Evolutionary conservation across 2,797 vertebrate genomes (phyloP), one percentile per base, ranked within the genome.

Genomic region (Chrysocyon brachyurus): DNA sequence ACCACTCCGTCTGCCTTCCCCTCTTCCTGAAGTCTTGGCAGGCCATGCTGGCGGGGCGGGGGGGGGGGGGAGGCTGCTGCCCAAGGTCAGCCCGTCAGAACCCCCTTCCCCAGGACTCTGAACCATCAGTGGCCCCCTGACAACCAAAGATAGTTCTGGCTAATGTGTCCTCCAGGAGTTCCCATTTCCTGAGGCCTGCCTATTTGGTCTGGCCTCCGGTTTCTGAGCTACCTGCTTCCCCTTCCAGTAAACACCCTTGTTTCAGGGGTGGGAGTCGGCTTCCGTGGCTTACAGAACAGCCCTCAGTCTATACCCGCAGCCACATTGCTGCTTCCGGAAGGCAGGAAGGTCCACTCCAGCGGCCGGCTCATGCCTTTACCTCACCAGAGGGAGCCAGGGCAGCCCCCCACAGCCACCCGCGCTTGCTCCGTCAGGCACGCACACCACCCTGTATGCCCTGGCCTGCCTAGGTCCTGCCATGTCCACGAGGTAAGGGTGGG

Each of bases 371-470:
- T 2, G 70, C 77, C 61, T 33, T 70, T 4, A 12, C 11, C 0
- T 63, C 40, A 6, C 77, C 14, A 59, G 31, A 70, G 72, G 57
- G 36, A 26, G 46, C 14, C 12, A 4, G 22, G 46, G 33, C 21
- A 26, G 77, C 84, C 61, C n/a, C 46, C 17, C 31, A 16, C 21
- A 0, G 15, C 28, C 82, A 64, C 91, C 70, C 2, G 59, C 17
- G 6, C 26, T 1, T 5, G 2, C 40, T 21, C 56, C 26, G 24
- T 1, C 11, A 56, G 4, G 2, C 0, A 0, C 5, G 33, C 33
- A 0, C 15, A 10, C 17, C n/a, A 3, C 36, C 21, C 21, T 4
- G 21, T 8, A 15, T 1, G 6, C 7, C 14, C 2, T 5, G 61
- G 54, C 77, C 57, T 19, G 33, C 31, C 61, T 17, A 3, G 15